phyloP scores from a whole-genome alignment of 2,888 invertebrate genomes.

The Dasypolia templi region DNA sequence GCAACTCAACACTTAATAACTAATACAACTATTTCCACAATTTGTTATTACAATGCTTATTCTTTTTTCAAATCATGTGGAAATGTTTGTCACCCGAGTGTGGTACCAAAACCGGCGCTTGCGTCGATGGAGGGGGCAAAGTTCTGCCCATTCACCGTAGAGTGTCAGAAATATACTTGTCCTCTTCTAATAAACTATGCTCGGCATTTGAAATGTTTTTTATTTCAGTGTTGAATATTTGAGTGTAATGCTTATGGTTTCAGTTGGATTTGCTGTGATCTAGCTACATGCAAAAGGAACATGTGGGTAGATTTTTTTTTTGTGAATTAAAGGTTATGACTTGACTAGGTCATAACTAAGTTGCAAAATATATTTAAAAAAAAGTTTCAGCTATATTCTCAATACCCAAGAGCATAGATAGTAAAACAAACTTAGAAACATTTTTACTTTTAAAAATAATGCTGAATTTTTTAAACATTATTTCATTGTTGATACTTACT shows the following conservation, averaged over 20 bases:
- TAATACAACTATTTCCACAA: constrained; percentile 18
- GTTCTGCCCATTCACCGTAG: constrained; percentile 81
- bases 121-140: constrained; percentile 83
- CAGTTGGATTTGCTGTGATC: constrained; percentile 58
- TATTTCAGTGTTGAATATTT: constrained; percentile 70
- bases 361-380: neutral
- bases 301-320: neutral
- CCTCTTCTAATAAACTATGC: constrained; percentile 79
- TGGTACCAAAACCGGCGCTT: constrained; percentile 83
- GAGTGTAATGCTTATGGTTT: constrained; percentile 62
- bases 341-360: neutral
- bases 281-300: constrained; percentile 50
- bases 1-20: neutral
- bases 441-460: neutral
- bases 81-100: constrained; percentile 85
- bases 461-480: neutral
- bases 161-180: constrained; percentile 80
- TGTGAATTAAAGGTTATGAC: constrained; percentile 1
- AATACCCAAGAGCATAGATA: neutral
- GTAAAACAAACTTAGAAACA: neutral
- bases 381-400: neutral
- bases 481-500: neutral
- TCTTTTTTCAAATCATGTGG: constrained; percentile 52
- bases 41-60: constrained; percentile 52
- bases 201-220: constrained; percentile 69